phyloP scores from a whole-genome alignment of 2,113 vertebrate genomes.

The Dicrurus megarhynchus region DNA sequence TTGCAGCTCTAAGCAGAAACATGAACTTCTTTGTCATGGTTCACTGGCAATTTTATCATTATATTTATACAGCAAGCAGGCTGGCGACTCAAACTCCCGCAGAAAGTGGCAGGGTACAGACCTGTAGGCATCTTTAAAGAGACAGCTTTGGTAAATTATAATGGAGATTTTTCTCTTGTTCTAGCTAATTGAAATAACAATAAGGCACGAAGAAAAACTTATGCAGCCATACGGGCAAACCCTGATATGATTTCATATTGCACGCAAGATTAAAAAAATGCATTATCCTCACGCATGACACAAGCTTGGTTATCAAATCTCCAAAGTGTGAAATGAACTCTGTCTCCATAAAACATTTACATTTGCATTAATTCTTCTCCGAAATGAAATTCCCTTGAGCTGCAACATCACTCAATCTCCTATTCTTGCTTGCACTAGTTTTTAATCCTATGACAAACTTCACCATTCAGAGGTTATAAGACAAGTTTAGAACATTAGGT shows the following conservation, averaged over 20 bases:
- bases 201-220: background rate
- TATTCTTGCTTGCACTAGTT: background rate
- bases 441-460: background rate
- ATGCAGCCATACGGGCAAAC: background rate
- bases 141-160: background rate
- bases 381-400: background rate
- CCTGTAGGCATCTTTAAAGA: background rate
- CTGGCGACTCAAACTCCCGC: background rate
- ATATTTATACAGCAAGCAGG: slow-evolving; percentile 41
- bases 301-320: background rate
- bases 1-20: slow-evolving; percentile 54
- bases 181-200: background rate
- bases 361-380: background rate
- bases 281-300: background rate
- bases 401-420: background rate
- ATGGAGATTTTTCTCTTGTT: background rate
- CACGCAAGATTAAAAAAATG: background rate
- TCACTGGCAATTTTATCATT: slow-evolving; percentile 52
- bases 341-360: background rate
- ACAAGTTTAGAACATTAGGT: background rate
- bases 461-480: background rate
- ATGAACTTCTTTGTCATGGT: slow-evolving; percentile 51
- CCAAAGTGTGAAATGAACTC: background rate
- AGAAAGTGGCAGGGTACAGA: background rate
- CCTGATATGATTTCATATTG: background rate